Conservation (phyloP, 2,888 invertebrate genomes). For the Troides helena region DNA sequence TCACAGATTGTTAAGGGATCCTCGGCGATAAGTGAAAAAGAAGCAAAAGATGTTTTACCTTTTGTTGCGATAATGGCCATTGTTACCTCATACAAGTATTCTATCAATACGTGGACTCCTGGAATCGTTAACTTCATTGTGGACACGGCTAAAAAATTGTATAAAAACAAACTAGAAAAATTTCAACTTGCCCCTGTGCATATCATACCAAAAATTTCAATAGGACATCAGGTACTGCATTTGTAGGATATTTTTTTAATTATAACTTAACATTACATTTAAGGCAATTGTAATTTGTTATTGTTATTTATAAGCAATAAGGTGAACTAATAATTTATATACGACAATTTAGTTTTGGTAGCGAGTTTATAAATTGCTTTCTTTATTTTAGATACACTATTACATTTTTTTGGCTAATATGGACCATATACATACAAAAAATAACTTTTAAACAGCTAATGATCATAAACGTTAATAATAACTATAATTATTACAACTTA, state of each 20-base stretch:
- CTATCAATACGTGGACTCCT: conserved; percentile 80
- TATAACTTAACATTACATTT: not conserved
- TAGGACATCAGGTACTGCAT: conserved; percentile 76
- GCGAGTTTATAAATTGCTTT: no score
- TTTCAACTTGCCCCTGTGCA: conserved; percentile 77
- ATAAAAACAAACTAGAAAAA: conserved; percentile 61
- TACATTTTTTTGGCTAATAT: no score
- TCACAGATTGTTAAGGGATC: conserved; percentile 80
- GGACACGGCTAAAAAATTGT: conserved; percentile 65
- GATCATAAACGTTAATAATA: no score
- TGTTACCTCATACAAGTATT: conserved; percentile 81
- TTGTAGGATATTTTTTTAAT: not conserved
- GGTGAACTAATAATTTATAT: no score
- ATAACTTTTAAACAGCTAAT: no score
- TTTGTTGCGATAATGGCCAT: conserved; percentile 81
- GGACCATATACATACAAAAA: no score
- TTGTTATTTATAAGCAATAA: no score
- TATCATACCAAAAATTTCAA: conserved; percentile 80
- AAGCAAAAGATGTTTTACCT: conserved; percentile 66
- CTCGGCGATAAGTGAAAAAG: conserved; percentile 54
- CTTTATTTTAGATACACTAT: no score
- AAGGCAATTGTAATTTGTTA: no score
- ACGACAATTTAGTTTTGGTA: no score
- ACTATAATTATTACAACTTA: no score
- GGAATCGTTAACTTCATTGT: conserved; percentile 81